Evolutionary conservation across 2,888 invertebrate genomes (phyloP).

Genomic region (Geophilus truncorum): DNA sequence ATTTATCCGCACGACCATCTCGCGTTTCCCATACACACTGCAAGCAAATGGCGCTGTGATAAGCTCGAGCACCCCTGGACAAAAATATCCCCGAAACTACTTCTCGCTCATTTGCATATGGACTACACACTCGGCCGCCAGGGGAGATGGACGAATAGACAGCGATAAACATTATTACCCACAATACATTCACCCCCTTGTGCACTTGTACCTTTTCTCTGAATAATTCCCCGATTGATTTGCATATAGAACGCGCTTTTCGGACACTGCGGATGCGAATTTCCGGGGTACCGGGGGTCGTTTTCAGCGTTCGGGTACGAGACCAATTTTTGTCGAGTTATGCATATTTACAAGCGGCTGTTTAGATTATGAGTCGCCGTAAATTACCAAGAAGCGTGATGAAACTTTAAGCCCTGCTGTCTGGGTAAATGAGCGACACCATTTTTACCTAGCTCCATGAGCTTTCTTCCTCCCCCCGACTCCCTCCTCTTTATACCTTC

Average conservation of each 20-base stretch:
- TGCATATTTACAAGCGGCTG: conserved; percentile 3
- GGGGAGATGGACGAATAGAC: neutral
- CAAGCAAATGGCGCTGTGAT: conserved; percentile 25
- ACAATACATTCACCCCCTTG: neutral
- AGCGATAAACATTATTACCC: neutral
- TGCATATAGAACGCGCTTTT: neutral
- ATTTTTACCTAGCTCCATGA: neutral
- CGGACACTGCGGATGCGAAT: neutral
- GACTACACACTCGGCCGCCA: neutral
- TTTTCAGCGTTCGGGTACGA: neutral
- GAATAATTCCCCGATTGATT: neutral
- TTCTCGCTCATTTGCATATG: conserved; percentile 23
- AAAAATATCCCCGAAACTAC: neutral
- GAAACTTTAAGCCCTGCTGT: neutral
- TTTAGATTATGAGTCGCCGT: conserved; percentile 17
- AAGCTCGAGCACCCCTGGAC: neutral
- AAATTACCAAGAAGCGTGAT: neutral
- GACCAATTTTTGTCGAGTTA: neutral
- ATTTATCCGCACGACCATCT: conserved; percentile 32
- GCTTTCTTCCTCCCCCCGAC: neutral
- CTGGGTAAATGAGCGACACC: neutral
- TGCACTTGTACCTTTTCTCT: neutral
- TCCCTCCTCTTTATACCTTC: neutral
- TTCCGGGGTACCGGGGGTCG: neutral
- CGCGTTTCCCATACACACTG: neutral